Evolutionary conservation across 2,888 invertebrate genomes (phyloP).

Genomic region (Heliothis peltigera): DNA sequence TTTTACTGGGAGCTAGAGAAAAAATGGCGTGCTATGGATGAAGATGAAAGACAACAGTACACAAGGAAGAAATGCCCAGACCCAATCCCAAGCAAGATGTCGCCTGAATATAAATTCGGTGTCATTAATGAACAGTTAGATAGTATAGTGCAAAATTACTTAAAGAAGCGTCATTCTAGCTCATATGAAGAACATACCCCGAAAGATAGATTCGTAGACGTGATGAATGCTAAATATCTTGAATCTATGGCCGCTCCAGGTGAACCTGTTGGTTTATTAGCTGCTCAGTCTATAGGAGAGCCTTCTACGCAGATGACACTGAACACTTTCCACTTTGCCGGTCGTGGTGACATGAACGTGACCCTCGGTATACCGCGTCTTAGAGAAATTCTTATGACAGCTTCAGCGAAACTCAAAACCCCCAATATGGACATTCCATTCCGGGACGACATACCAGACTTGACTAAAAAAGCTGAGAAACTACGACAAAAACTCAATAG

Average conservation of each 20-base stretch:
- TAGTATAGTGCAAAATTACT: constrained; percentile 91
- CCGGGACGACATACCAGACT: constrained; percentile 79
- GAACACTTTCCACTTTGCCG: constrained; percentile 99
- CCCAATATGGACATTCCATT: constrained; percentile 99
- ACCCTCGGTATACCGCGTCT: constrained; percentile 99
- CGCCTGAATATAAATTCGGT: constrained; percentile 94
- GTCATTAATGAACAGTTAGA: constrained; percentile 95
- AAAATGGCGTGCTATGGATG: constrained; percentile 91
- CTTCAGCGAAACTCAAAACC: constrained; percentile 97
- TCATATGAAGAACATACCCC: constrained; percentile 75
- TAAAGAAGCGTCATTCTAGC: constrained; percentile 80
- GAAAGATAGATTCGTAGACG: constrained; percentile 90
- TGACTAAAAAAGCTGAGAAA: constrained; percentile 91
- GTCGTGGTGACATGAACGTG: constrained; percentile 99
- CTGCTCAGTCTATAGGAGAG: constrained; percentile 99
- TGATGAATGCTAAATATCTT: constrained; percentile 94
- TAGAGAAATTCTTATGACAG: constrained; percentile 98
- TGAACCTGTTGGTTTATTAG: constrained; percentile 98
- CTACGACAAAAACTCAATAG: constrained; percentile 93
- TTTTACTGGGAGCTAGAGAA: constrained; percentile 91
- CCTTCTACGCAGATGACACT: constrained; percentile 99
- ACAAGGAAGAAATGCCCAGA: constrained; percentile 92
- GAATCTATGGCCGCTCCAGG: constrained; percentile 96
- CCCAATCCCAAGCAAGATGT: constrained; percentile 92
- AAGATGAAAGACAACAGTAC: constrained; percentile 90